Evolutionary conservation across 2,888 invertebrate species (phyloP), one percentile per base, ranked within the genome.

Genomic region (Zeuzera pyrina): DNA sequence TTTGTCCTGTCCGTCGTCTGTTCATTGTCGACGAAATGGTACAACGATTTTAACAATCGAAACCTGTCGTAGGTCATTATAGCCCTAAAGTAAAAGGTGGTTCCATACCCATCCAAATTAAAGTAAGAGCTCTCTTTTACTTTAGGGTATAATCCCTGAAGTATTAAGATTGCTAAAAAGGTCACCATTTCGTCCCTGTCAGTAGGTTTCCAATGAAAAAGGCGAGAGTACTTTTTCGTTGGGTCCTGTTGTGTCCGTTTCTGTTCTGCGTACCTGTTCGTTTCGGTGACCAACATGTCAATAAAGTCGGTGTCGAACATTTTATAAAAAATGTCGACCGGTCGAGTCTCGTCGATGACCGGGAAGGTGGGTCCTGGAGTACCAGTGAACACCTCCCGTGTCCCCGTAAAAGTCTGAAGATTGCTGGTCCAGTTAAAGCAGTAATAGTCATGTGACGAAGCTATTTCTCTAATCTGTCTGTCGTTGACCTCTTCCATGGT

Each of bases 31-130:
- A 39, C 38, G 29, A 52, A 50, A 34, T 50, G 41, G 0, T 35
- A 16, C 14, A 47, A 19, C 1, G 35, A 26, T 40, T 50, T 52
- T 19, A 49, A 22, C 21, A 49, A 8, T 1, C 42, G 6, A 15
- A 34, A 50, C 8, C 48, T 15, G 13, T 48, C 49, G 30, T 45
- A 51, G 0, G 45, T 36, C 46, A 53, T 51, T 4, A 49, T 46
- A 25, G 30, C 31, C 1, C 16, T 3, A 25, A 49, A 45, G 15
- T 42, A 45, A 0, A 36, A 40, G 43, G 45, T 41, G 3, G 45
- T 45, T 2, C 44, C 44, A 19, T 39, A 47, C 11, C 48, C 48
- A 15, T 49, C 45, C 13, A 41, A 45, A 4, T 27, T 12, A 33
- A 50, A 49, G 23, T 45, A 49, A 1, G 25, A 6, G 19, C 46